Base-by-base conservation (phyloP, 1,140 invertebrate species). In the Orchestia grillus region DNA sequence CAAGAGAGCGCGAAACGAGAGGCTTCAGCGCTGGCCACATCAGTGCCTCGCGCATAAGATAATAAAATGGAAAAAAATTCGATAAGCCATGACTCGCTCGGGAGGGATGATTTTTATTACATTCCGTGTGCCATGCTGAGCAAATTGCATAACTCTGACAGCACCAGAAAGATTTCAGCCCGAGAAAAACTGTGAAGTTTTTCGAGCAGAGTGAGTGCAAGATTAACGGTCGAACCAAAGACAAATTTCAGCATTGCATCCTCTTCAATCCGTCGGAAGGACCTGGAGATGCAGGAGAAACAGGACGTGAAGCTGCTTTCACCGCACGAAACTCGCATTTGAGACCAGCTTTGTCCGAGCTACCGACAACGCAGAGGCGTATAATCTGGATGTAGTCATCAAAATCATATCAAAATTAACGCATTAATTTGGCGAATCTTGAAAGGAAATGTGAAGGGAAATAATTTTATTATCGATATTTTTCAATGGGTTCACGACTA, bases 71-170 rank as follows among this genome's bases (percentile, higher is more conserved):
- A 45, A 94, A 94, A 44, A 45, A 44, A 90, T 90, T 16, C 23
- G 88, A 42, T 90, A 44, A 94, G 43, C 23, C 36, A 47, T 44
- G 92, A 28, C 43, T 94, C 92, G 44, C 43, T 44, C 40, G 44
- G 92, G 44, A 94, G 43, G 92, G 92, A 94, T 94, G 43, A 94
- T 94, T 94, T 94, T 94, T 94, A 94, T 94, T 94, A 45, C 92
- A 94, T 94, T 45, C 92, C 92, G 44, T 44, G 92, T 44, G 92
- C 44, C 92, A 94, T 47, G 47, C 92, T 94, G 92, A 45, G 43
- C 92, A 94, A 94, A 94, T 94, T 94, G 92, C 92, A 94, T 94
- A 94, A 94, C 92, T 94, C 92, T 40, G 43, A n/a, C 92, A 45
- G 47, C 92, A 47, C 92, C 41, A 94, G 44, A 94, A 94, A 94